A percentile compares a stretch with the other conserved stretches of the same genome.
Conservation (phyloP, 1,140 invertebrate genomes). For the Charaxes varanes region DNA sequence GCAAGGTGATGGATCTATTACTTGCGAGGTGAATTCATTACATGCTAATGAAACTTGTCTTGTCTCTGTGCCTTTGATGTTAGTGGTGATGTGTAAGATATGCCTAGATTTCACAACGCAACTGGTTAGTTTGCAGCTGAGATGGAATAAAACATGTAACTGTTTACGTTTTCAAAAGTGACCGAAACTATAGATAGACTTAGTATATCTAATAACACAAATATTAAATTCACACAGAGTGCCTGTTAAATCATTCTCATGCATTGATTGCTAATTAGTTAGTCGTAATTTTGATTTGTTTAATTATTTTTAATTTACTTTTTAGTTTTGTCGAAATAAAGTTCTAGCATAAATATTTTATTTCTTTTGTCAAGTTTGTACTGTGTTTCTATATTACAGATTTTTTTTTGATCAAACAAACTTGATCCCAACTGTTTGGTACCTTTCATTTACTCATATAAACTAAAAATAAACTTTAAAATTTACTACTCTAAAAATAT, state of each 20-base stretch:
- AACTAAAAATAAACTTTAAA: constrained; percentile 10
- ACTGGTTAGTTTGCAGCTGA: neutral
- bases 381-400: constrained; percentile 18
- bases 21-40: too few species aligned
- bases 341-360: constrained; percentile 42
- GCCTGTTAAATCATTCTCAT: constrained; percentile 64
- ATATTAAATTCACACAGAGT: constrained; percentile 69
- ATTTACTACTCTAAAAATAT: constrained; percentile 17
- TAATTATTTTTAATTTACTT: constrained; percentile 50
- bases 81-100: too few species aligned
- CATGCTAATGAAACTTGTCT: too few species aligned
- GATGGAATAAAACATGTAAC: neutral
- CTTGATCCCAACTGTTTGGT: neutral
- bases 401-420: constrained; percentile 23
- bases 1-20: too few species aligned
- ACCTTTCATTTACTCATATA: neutral
- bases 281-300: constrained; percentile 66
- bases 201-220: constrained; percentile 50
- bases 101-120: too few species aligned
- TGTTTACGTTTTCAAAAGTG: constrained; percentile 13
- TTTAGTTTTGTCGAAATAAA: constrained; percentile 62
- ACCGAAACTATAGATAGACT: constrained; percentile 36
- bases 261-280: constrained; percentile 51
- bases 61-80: too few species aligned
- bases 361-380: constrained; percentile 24